Evolutionary conservation across 2,888 invertebrate genomes (phyloP).

Genomic region (Sycophila texana): DNA sequence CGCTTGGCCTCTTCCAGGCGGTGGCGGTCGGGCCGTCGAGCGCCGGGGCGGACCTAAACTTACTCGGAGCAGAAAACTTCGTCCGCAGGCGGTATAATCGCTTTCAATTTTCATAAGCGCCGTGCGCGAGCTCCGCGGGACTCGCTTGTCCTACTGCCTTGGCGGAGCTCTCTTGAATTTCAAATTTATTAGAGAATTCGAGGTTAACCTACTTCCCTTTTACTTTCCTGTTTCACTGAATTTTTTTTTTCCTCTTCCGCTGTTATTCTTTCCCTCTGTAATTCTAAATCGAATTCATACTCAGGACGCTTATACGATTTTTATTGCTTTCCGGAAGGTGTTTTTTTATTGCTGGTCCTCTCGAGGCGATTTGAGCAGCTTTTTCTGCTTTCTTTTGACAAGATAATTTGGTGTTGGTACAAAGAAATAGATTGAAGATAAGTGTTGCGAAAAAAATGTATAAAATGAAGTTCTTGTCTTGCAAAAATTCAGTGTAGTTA

Average conservation of each 20-base stretch:
- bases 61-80: conserved; percentile 43
- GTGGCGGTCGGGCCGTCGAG: neutral
- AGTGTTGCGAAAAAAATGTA: too few species aligned
- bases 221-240: neutral
- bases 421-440: too few species aligned
- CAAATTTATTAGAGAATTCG: conserved; percentile 46
- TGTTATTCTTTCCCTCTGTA: neutral
- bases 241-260: conserved; percentile 2
- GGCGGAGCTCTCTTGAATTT: conserved; percentile 45
- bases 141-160: conserved; percentile 26
- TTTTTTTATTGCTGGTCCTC: too few species aligned
- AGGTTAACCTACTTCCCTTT: conserved; percentile 44
- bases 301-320: neutral
- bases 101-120: conserved; percentile 49
- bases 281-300: too few species aligned
- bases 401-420: too few species aligned
- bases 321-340: too few species aligned
- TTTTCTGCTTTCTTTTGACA: too few species aligned
- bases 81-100: conserved; percentile 37
- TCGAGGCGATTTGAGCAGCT: too few species aligned
- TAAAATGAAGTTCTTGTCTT: too few species aligned
- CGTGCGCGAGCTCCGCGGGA: conserved; percentile 3
- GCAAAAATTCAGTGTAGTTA: too few species aligned
- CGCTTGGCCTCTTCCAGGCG: conserved; percentile 22
- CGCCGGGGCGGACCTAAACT: neutral